Evolutionary conservation across 35 echinoderm and acorn worm species (phyloP).

Genomic region (Patiria miniata): DNA sequence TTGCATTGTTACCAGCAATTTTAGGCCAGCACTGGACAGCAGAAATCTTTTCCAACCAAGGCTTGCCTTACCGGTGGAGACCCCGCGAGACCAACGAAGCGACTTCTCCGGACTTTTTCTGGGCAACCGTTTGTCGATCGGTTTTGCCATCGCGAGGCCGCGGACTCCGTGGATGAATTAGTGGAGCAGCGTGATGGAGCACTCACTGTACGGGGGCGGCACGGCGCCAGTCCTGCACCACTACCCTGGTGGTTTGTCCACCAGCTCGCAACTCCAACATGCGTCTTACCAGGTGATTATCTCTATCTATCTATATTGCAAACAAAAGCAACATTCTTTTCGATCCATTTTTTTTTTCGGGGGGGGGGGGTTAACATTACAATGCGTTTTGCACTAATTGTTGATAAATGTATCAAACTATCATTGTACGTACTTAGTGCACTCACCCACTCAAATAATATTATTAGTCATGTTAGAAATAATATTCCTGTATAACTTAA

Average conservation of each 20-base stretch:
- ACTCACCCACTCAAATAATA: no score
- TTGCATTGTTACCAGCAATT: not conserved
- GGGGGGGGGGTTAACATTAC: no score
- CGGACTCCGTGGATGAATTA: constrained; percentile 13
- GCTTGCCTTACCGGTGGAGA: no score
- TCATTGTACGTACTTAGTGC: no score
- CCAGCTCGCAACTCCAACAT: constrained; percentile 13
- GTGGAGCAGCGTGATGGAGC: constrained; percentile 17
- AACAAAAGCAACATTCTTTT: no score
- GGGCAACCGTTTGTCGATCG: not conserved
- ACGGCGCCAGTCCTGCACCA: constrained; percentile 38
- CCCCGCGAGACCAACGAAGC: no score
- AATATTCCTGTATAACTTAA: no score
- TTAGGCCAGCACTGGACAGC: not conserved
- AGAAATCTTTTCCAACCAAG: no score
- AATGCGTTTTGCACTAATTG: no score
- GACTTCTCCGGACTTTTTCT: not conserved
- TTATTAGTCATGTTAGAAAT: no score
- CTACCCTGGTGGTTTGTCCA: constrained; percentile 27
- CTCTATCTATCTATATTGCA: not conserved
- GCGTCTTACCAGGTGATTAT: constrained; percentile 39
- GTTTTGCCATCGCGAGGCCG: not conserved
- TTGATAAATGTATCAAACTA: no score
- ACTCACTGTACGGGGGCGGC: constrained; percentile 37
- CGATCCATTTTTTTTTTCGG: no score